A percentile compares a stretch with the other conserved stretches of the same genome.
Conservation (phyloP, 2,113 vertebrate species). For the Anarrhichthys ocellatus region DNA sequence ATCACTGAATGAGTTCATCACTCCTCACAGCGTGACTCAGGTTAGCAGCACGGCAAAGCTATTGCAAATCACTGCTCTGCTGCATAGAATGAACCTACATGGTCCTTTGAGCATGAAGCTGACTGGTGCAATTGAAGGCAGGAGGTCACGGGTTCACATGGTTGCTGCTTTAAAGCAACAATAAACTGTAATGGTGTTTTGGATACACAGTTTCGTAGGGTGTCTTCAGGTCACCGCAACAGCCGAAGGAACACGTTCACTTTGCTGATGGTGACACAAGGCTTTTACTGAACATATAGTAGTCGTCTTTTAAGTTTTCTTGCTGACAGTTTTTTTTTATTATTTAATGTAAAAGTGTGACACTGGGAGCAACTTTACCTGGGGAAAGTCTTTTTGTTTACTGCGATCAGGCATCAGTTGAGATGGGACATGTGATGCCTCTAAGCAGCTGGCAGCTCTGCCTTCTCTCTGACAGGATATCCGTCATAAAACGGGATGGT, state of each 20-base stretch:
- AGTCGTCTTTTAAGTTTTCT: conserved; percentile 18
- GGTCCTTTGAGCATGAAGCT: conserved; percentile 44
- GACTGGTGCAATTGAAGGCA: conserved; percentile 27
- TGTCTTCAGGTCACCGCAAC: conserved; percentile 5
- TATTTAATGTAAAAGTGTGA: conserved; percentile 26
- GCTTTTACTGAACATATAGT: conserved; percentile 7
- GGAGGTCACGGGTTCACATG: conserved; percentile 18
- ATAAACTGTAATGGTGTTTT: conserved; percentile 42
- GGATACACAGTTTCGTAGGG: conserved; percentile 32
- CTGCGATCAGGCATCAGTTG: conserved; percentile 44
- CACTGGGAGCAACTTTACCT: conserved; percentile 25
- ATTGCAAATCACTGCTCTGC: conserved; percentile 33
- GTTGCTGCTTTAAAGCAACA: conserved; percentile 33
- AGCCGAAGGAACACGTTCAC: neutral
- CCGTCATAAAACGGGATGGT: conserved; percentile 65
- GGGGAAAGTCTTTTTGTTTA: conserved; percentile 61
- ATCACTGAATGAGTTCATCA: conserved; percentile 59
- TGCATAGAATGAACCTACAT: conserved; percentile 28
- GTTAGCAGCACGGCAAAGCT: neutral
- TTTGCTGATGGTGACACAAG: conserved; percentile 40
- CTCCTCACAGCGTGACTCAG: conserved; percentile 5
- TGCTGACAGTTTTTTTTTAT: neutral
- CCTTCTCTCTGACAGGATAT: conserved; percentile 57
- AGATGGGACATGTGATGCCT: conserved; percentile 50
- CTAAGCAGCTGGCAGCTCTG: conserved; percentile 55